Percentiles rank a stretch among this genome's conserved stretches.
phyloP scores from a whole-genome alignment of 2,113 vertebrate species.

The Eurypyga helias region DNA sequence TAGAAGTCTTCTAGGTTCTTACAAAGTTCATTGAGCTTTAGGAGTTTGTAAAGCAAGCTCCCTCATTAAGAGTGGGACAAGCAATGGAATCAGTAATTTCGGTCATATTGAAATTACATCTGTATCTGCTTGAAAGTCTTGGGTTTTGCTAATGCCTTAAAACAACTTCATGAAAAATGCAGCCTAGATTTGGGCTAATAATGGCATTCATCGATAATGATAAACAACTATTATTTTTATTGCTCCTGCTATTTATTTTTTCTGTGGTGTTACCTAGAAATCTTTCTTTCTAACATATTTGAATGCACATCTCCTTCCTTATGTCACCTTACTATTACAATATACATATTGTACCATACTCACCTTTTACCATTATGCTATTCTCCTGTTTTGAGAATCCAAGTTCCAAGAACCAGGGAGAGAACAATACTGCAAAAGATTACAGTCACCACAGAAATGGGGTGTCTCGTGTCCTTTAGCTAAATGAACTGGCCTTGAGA shows the following conservation, averaged over 20 bases:
- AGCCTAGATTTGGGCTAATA: background rate
- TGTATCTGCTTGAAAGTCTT: background rate
- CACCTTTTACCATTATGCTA: background rate
- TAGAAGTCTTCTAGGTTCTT: background rate
- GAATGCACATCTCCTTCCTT: background rate
- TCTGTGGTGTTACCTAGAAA: background rate
- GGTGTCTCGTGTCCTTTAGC: background rate
- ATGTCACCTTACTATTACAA: background rate
- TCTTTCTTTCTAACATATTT: background rate
- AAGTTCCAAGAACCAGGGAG: background rate
- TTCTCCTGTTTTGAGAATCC: background rate
- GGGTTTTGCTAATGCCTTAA: background rate
- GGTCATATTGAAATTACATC: background rate
- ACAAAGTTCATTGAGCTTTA: background rate
- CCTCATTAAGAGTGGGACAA: background rate
- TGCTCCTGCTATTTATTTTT: background rate
- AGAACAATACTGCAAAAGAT: background rate
- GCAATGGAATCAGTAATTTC: background rate
- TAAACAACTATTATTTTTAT: background rate
- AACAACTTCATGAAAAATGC: background rate
- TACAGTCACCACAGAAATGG: background rate
- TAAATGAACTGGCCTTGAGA: background rate
- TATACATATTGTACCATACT: background rate
- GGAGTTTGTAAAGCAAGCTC: background rate
- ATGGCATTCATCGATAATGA: background rate